Base-by-base conservation (phyloP, 2,113 vertebrate species). In the Cheilinus undulatus region DNA sequence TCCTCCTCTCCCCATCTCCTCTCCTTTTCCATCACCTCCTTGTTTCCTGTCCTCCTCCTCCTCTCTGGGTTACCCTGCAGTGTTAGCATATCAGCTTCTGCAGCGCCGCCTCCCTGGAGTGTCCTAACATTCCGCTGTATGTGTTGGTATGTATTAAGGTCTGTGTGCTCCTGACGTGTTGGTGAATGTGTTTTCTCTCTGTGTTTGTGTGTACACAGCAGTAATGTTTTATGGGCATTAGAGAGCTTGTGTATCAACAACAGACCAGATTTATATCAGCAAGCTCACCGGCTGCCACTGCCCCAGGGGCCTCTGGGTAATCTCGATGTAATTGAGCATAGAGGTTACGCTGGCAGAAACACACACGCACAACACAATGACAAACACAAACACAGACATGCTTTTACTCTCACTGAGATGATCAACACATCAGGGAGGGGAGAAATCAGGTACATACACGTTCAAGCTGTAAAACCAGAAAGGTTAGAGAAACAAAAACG, bases 251-350 rank as follows among this genome's bases (percentile, higher is more conserved):
- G 71, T 63, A 69, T 84, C 82, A 85, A 87, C 78, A 85, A 77
- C 75, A 77, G 7, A 43, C 68, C 82, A 83, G 82, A 85, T 85
- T 85, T 80, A 65, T 85, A 69, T 85, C 79, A 69, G 65, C 48
- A 6, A 52, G 78, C 75, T 79, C 82, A 63, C 78, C 26, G 58
- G 66, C 79, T 85, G 76, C 79, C 68, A 42, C 66, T 24, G 83
- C 80, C 83, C 83, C 70, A 48, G 51, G 74, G 67, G 78, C 69
- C 50, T 73, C 73, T 80, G 89, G 82, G 89, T 87, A 78, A 86
- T 86, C 80, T 76, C 40, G 53, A 64, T 78, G 80, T 88, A 85
- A 88, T 85, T 83, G 80, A 88, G 83, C 77, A 70, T 73, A 49
- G 86, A 85, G 83, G 79, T 80, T 81, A 83, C 19, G 15, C 46